These are phyloP conservation scores for Hesperia comma DNA, from an alignment of 2,888 invertebrate species.

Conservation along the genomic window DNA sequence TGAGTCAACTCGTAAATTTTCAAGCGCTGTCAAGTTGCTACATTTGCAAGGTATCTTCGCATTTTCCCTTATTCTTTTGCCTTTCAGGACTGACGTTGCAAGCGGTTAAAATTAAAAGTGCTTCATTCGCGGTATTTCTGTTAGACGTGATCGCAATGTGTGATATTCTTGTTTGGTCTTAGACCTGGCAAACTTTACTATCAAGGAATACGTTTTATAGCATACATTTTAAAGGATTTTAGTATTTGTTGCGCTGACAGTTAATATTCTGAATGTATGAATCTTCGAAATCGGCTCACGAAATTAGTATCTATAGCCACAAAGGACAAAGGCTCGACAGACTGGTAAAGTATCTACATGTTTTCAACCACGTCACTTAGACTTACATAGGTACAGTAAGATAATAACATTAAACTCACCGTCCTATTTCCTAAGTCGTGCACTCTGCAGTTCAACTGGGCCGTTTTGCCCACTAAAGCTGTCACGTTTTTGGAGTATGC, in stretches of 20 bases:
- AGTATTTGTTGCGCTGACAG: too few relatives aligned
- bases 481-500: constrained; percentile 90
- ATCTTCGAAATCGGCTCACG: too few relatives aligned
- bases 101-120: neutral
- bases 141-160: neutral
- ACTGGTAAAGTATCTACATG: too few relatives aligned
- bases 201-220: too few relatives aligned
- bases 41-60: constrained; percentile 3
- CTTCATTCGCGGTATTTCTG: neutral
- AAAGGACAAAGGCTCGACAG: too few relatives aligned
- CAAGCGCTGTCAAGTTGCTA: constrained; percentile 12
- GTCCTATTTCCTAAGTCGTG: constrained; percentile 90
- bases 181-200: neutral
- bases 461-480: constrained; percentile 90
- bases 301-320: too few relatives aligned
- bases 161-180: neutral
- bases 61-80: constrained; percentile 8
- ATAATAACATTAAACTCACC: constrained; percentile 69
- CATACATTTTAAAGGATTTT: too few relatives aligned
- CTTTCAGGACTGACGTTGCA: neutral
- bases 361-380: too few relatives aligned
- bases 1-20: constrained; percentile 12
- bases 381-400: too few relatives aligned
- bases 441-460: constrained; percentile 89
- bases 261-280: too few relatives aligned